Evolutionary conservation across 2,888 invertebrate genomes (phyloP).

Genomic region (Cerceris rybyensis): DNA sequence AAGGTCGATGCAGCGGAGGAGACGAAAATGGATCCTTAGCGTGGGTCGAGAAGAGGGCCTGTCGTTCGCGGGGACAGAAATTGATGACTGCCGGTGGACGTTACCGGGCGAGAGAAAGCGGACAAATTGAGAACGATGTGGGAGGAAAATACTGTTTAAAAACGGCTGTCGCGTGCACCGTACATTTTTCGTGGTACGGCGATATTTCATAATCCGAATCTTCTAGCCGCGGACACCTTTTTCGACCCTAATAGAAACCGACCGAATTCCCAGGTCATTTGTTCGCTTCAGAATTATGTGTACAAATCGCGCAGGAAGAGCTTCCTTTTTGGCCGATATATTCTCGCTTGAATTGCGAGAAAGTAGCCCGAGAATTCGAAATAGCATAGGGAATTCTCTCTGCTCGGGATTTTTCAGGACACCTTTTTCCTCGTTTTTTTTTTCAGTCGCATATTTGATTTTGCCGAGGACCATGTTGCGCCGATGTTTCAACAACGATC

Average conservation of each 20-base stretch:
- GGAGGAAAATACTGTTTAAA: conserved; percentile 43
- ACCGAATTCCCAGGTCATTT: background rate
- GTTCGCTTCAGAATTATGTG: no score
- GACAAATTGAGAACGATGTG: conserved; percentile 51
- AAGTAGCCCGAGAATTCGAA: no score
- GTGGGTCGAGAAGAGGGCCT: conserved; percentile 38
- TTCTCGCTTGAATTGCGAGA: no score
- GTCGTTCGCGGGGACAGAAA: conserved; percentile 38
- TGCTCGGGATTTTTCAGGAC: no score
- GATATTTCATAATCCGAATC: conserved; percentile 24
- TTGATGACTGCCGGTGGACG: conserved; percentile 37
- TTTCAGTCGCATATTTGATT: no score
- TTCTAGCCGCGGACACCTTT: conserved; percentile 6
- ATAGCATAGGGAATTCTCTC: no score
- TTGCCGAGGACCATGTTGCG: no score
- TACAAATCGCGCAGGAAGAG: no score
- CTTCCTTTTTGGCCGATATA: no score
- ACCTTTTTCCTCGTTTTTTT: no score
- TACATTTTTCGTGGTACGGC: background rate
- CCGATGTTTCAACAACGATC: no score
- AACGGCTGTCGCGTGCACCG: background rate
- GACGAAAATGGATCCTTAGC: conserved; percentile 40
- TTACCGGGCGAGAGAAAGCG: conserved; percentile 42
- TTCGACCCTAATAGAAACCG: conserved; percentile 8
- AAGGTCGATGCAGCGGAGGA: background rate